Evolutionary conservation across 2,888 invertebrate species (phyloP), one percentile per base, ranked within the genome.

Genomic region (Elegia similella): DNA sequence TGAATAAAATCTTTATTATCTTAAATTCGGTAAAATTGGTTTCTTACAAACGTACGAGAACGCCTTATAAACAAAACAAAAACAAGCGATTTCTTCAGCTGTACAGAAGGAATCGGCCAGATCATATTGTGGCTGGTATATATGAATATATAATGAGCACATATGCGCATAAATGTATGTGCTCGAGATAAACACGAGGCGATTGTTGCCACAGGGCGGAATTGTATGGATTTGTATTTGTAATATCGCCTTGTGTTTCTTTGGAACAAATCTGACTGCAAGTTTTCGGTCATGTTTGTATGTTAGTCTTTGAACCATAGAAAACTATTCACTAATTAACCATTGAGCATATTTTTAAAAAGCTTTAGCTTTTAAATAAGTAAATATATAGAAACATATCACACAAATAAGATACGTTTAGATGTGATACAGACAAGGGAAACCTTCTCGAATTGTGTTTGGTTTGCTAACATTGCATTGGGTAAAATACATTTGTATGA

Each of bases 201-300:
- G 32, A 44, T 44, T 44, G 43, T 44, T 42, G 44, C 12, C 44
- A 15, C 44, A 32, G 5, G 52, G 42, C 42, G 17, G 52, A 52
- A 52, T 52, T 52, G 38, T 42, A 52, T 52, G 52, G 42, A 42
- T 52, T 52, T 52, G 42, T 52, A 52, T 52, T 52, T 52, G 42
- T 52, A 52, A 52, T 53, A 30, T 43, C 17, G 29, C 32, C 12
- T 46, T 42, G 16, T 12, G 42, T n/a, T 34, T 5, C n/a, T 38
- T 17, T 23, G 42, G 17, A 12, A 46, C 46, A 8, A 38, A 38
- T 8, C 12, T 8, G 10, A 32, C 7, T 32, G 32, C 10, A 32
- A n/a, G 38, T 38, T n/a, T 38, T 12, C 12, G 5, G 10, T 12
- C 5, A 1, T 38, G 38, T 38, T 38, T 2, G n/a, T 12, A 38